phyloP scores from a whole-genome alignment of 2,888 invertebrate species.

The Tipula confusa region DNA sequence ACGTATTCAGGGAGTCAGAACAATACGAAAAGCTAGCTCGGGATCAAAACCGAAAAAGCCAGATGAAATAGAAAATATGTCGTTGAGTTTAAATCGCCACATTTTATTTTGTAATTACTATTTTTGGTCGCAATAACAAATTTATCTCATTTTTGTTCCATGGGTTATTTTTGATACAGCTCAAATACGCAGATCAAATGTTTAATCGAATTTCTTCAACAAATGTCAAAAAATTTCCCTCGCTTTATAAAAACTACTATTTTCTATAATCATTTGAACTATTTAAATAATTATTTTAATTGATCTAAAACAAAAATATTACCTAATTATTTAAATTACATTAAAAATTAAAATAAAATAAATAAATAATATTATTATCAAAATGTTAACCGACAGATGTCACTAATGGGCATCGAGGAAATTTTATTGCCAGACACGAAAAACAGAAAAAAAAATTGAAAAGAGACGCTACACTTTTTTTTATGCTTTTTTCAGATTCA shows the following conservation, averaged over 20 bases:
- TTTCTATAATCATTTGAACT: too few relatives aligned
- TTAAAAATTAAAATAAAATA: background rate
- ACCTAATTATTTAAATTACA: background rate
- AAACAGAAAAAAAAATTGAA: constrained; percentile 25
- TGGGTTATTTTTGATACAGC: background rate
- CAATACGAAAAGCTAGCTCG: too few relatives aligned
- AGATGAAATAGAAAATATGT: too few relatives aligned
- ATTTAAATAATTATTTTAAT: too few relatives aligned
- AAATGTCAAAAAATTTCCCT: background rate
- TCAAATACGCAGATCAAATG: too few relatives aligned
- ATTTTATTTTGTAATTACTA: too few relatives aligned
- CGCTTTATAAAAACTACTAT: background rate
- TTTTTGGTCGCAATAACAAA: too few relatives aligned
- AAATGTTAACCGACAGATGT: background rate
- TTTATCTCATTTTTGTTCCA: too few relatives aligned
- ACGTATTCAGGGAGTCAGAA: too few relatives aligned
- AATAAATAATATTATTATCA: background rate
- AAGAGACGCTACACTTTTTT: constrained; percentile 27
- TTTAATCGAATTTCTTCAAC: background rate
- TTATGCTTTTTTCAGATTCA: background rate
- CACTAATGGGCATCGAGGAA: background rate
- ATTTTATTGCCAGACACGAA: constrained; percentile 1
- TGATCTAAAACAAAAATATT: background rate
- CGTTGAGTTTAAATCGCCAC: too few relatives aligned
- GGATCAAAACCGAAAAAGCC: too few relatives aligned